Evolutionary conservation across 2,113 vertebrate genomes (phyloP), one percentile per base, ranked within the genome.

Genomic region (Danionella cerebrum): DNA sequence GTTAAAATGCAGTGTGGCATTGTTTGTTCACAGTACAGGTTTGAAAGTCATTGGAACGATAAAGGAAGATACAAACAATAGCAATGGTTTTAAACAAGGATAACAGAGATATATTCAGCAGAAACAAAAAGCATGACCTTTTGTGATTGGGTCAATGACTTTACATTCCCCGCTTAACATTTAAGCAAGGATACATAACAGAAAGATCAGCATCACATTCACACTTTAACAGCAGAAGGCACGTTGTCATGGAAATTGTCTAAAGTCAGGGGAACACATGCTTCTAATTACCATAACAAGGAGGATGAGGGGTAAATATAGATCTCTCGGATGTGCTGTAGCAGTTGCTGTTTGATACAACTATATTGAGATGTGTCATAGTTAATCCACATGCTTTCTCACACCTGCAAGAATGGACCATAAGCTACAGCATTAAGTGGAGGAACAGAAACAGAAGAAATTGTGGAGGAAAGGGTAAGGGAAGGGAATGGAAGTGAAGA

Each of bases 341-440:
- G 68, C 14, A 70, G 60, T 67, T 69, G 69, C 53, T 72, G 52
- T 72, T 73, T 76, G 69, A 76, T 76, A 62, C 60, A 52, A 66
- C 66, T 63, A 71, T 65, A 66, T 39, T 44, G 55, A 70, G 73
- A 73, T 55, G 76, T 80, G 69, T 72, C 71, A 69, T 58, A 68
- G 75, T 72, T 76, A 80, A 80, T 78, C 78, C 76, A 66, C 58
- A 71, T 62, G 71, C 62, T 65, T 54, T 64, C 69, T 65, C 72
- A 68, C 79, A 80, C 74, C 71, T 76, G 79, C 71, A 60, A 71
- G 73, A 73, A 57, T 55, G 25, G 58, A 25, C 58, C 70, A 57
- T 39, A 51, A 65, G 63, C 67, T 53, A 35, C 51, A 39, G 36
- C 14, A 44, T 38, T 51, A 70, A 71, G 71, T 63, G 60, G 64